Base-by-base conservation (phyloP, 2,797 vertebrate species). In the Hemitrygon akajei region DNA sequence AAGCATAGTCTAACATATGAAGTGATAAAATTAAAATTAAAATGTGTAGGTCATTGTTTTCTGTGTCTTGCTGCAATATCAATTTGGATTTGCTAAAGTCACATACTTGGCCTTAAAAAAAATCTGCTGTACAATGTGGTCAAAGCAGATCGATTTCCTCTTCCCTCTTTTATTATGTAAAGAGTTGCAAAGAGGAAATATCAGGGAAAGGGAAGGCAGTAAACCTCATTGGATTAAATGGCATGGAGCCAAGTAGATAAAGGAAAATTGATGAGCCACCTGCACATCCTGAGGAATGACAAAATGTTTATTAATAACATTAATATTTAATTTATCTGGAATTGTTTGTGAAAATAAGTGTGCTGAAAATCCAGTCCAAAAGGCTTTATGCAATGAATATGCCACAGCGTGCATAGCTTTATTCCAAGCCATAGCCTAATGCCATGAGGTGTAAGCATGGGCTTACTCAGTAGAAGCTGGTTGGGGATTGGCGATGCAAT, bases 241-340 rank as follows among this genome's bases (percentile, higher is more conserved):
- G 71, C 91, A 47, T 30, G 71, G 91, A 58, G 91, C 91, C 91
- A 92, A 71, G 0, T 16, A 25, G 20, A n/a, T 91, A 66, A 40
- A 16, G 14, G 89, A 76, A 7, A 18, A 25, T 73, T 40, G 11
- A 40, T 92, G 69, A 92, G 66, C 30, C 91, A 93, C 37, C 91
- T 47, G 69, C 37, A 93, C 69, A 93, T 93, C 69, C 91, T 93
- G 91, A 58, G 71, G 6, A 75, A 58, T 93, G 71, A 58, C 91
- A 76, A 75, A 27, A 76, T 93, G 47, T 47, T 27, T 76, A 47
- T 30, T 47, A 76, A 93, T 93, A 75, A 93, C 47, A n/a, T 56
- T 75, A 47, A 92, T 30, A 30, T 73, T 7, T 92, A 22, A 75
- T 30, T 30, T 30, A 47, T 73, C 47, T 40, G 22, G 69, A 92